These are phyloP conservation scores for Leptocoma aspasia DNA, from an alignment of 2,113 vertebrate genomes.

Conservation along the genomic window DNA sequence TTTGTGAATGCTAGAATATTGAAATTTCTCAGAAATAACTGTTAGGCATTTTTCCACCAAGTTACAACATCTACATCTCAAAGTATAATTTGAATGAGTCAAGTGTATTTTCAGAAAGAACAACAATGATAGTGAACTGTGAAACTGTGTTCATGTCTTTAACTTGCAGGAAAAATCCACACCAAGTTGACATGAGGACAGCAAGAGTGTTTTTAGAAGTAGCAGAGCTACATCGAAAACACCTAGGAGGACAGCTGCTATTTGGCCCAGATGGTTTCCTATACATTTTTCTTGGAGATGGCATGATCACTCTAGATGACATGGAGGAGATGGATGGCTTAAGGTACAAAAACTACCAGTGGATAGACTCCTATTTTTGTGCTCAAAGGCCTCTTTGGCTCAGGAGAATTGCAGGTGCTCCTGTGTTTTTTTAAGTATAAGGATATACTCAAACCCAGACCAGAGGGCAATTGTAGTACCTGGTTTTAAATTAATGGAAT, in stretches of 20 bases:
- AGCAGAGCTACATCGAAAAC: slow-evolving; percentile 93
- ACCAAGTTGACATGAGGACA: slow-evolving; percentile 90
- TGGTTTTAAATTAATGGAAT: neutral
- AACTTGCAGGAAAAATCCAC: slow-evolving; percentile 88
- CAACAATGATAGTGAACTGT: neutral
- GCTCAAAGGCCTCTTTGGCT: neutral
- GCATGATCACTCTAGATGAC: slow-evolving; percentile 98
- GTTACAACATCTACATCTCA: neutral
- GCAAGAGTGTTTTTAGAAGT: slow-evolving; percentile 92
- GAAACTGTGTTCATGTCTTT: neutral
- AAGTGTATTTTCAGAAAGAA: neutral
- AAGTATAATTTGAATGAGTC: neutral
- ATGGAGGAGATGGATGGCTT: slow-evolving; percentile 99
- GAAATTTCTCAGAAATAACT: neutral
- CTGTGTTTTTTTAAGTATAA: neutral
- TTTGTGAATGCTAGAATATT: neutral
- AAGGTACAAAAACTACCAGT: slow-evolving; percentile 77
- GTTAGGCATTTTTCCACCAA: neutral
- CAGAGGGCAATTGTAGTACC: neutral
- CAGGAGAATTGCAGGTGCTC: neutral
- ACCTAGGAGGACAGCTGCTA: slow-evolving; percentile 92
- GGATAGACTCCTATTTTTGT: neutral
- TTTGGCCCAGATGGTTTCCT: slow-evolving; percentile 91
- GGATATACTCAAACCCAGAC: neutral
- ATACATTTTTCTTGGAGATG: slow-evolving; percentile 93